Percentiles rank a stretch among this genome's conserved stretches.
Conservation (phyloP, 2,888 invertebrate genomes). For the Nephrotoma guestfalica region DNA sequence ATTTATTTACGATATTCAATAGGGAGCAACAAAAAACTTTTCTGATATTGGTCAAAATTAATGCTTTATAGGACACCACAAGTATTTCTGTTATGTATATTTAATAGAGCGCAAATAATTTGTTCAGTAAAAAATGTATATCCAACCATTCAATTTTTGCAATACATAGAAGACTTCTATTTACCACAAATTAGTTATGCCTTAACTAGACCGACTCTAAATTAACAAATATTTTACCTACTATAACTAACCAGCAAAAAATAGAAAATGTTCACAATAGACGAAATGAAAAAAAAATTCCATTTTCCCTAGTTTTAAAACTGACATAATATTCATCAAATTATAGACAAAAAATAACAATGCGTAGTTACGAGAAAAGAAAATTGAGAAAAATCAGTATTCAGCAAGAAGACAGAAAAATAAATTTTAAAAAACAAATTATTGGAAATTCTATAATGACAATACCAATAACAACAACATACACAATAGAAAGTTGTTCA, state of each 20-base stretch:
- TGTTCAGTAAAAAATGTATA: background rate
- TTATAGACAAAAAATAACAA: background rate
- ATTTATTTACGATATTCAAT: too few species aligned
- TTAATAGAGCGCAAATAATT: background rate
- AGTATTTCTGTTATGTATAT: background rate
- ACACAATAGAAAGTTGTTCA: background rate
- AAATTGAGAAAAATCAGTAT: background rate
- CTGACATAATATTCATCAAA: background rate
- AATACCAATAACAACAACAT: background rate
- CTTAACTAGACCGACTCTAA: background rate
- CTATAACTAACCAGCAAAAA: background rate
- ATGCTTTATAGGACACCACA: too few species aligned
- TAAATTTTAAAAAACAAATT: background rate
- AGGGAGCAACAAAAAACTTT: too few species aligned
- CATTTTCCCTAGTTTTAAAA: background rate
- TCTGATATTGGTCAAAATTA: too few species aligned
- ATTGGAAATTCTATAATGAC: background rate
- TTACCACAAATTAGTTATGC: background rate
- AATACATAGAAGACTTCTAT: background rate
- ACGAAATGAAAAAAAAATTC: background rate
- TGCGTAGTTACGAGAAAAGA: background rate
- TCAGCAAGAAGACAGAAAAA: background rate
- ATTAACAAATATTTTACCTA: background rate
- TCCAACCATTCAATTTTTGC: background rate
- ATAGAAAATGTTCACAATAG: background rate